Conservation (phyloP, 1,140 invertebrate species). For the Adelges cooleyi region DNA sequence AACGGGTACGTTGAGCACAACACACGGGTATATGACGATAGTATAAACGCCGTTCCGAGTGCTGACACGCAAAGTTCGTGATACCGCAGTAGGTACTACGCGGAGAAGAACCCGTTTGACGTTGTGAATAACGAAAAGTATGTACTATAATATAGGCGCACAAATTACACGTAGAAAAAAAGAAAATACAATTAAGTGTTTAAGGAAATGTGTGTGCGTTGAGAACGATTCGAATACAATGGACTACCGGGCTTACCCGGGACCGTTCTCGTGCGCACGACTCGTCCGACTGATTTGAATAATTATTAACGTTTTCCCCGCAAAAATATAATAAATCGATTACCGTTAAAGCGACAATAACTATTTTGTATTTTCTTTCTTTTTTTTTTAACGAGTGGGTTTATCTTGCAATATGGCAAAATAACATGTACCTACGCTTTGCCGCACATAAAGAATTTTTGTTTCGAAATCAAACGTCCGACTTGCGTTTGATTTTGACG, state of each 20-base stretch:
- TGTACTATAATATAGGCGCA: background rate
- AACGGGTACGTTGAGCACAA: slow-evolving; percentile 15
- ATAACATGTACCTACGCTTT: too few species aligned
- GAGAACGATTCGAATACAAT: background rate
- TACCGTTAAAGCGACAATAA: too few species aligned
- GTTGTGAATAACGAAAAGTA: too few species aligned
- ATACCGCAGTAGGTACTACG: background rate
- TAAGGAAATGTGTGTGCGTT: background rate
- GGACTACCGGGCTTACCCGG: background rate
- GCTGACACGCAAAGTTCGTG: background rate
- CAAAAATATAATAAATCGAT: too few species aligned
- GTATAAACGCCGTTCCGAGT: background rate
- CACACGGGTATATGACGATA: background rate
- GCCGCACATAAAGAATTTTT: too few species aligned
- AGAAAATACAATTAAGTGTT: background rate
- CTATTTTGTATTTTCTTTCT: too few species aligned
- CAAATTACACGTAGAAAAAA: background rate
- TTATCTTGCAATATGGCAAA: too few species aligned
- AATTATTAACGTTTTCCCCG: background rate
- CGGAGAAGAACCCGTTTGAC: too few species aligned
- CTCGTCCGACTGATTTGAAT: background rate
- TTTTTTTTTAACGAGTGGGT: too few species aligned
- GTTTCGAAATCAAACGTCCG: too few species aligned
- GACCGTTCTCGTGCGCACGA: background rate
- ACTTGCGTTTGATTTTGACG: too few species aligned